phyloP scores from a whole-genome alignment of 1,140 invertebrate species.

The Pogonomyrmex barbatus region DNA sequence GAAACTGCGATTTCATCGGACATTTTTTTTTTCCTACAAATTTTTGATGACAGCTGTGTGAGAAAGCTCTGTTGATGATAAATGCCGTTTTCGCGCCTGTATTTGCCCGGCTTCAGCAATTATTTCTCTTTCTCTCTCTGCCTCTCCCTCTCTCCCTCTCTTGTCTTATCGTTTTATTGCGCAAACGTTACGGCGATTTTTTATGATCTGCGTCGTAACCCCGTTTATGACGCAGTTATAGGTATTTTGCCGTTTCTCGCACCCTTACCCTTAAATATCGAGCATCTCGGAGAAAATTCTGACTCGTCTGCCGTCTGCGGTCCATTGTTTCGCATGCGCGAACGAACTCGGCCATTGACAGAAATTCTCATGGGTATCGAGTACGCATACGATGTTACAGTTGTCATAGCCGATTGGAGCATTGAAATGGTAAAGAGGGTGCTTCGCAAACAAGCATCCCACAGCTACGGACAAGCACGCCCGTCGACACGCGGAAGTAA shows the following conservation, averaged over 20 bases:
- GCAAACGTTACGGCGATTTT: conserved; percentile 24
- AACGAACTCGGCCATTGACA: conserved; percentile 46
- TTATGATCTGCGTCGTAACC: conserved; percentile 31
- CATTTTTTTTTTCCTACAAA: not conserved
- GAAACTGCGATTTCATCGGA: conserved; percentile 52
- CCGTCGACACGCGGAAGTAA: conserved; percentile 75
- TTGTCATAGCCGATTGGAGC: conserved; percentile 80
- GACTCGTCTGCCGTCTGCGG: not conserved
- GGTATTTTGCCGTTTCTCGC: conserved; percentile 23
- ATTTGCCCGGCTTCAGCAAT: not conserved
- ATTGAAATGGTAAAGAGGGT: conserved; percentile 84
- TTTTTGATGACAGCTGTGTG: conserved; percentile 28
- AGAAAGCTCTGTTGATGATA: conserved; percentile 15
- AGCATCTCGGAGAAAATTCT: conserved; percentile 14
- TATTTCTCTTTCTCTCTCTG: not conserved
- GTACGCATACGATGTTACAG: conserved; percentile 74
- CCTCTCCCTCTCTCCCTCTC: not conserved
- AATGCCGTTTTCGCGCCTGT: not conserved
- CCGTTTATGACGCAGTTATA: conserved; percentile 27
- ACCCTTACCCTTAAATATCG: not conserved
- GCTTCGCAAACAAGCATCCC: conserved; percentile 72
- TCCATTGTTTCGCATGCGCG: conserved; percentile 36
- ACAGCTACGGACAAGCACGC: conserved; percentile 73
- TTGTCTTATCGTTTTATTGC: conserved; percentile 32
- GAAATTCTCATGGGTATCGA: conserved; percentile 84